Base-by-base conservation (phyloP, 2,797 vertebrate genomes). In the Hydrophis major region DNA sequence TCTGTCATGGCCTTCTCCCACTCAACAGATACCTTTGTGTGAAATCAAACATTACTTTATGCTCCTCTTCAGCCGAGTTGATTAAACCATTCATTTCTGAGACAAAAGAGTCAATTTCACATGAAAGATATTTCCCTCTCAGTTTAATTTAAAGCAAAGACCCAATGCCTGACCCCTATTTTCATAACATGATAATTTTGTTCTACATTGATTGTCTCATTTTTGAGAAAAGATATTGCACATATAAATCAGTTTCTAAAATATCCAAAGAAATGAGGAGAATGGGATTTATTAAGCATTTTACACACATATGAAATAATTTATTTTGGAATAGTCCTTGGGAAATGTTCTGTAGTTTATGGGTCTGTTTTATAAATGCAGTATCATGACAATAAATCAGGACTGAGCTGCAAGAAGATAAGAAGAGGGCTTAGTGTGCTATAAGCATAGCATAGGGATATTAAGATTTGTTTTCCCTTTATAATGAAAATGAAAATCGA, bases 211-310 rank as follows among this genome's bases (percentile, higher is more conserved):
- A 98, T 97, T 97, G 97, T 97, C 97, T 98, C 97, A 96, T 98
- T 97, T 97, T 97, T 97, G 97, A 97, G 96, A 96, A 93, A 96
- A 96, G 97, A 96, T 97, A 98, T 97, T 97, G 96, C 97, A 96
- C 96, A 96, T 98, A 98, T 98, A 98, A 98, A 98, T 98, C 98
- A 98, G 96, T 97, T 97, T 96, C 96, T 97, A 98, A 98, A 98
- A 97, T 97, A 97, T 96, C 95, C 96, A 92, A 96, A 97, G 97
- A 97, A 97, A 97, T 96, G 93, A 90, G 59, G 96, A 96, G 94
- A 94, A 95, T 92, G 92, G 97, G 95, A 98, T 98, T 97, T 98
- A 98, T 98, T 97, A 97, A 97, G 96, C 96, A 96, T 97, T 96
- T 97, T 97, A 95, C 96, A 94, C 94, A 96, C 1, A 63, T 96